phyloP scores from a whole-genome alignment of 2,888 invertebrate genomes.

The Sceliomorpha sp. region DNA sequence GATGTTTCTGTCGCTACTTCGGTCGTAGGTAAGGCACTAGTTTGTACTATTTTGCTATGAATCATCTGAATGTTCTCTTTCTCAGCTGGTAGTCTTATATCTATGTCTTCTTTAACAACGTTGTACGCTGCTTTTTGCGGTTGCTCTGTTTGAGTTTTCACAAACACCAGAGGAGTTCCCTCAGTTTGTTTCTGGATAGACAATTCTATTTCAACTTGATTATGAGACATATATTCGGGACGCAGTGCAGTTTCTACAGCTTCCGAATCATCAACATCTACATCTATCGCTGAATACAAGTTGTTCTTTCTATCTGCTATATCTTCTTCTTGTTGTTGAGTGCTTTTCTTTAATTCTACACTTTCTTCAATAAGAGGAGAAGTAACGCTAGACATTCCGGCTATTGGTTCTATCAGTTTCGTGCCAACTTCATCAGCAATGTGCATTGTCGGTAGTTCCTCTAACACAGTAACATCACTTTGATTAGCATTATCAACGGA shows the following conservation, averaged over 20 bases:
- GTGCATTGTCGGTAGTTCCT: constrained; percentile 40
- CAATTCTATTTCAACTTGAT: constrained; percentile 72
- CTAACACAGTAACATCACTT: constrained; percentile 52
- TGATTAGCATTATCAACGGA: constrained; percentile 59
- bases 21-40: constrained; percentile 59
- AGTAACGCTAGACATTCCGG: background rate
- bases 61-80: constrained; percentile 62
- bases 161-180: constrained; percentile 64
- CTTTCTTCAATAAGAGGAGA: background rate
- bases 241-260: constrained; percentile 54
- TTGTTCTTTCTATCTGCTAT: background rate
- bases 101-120: constrained; percentile 69
- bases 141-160: constrained; percentile 68
- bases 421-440: constrained; percentile 18
- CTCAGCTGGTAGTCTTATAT: constrained; percentile 69
- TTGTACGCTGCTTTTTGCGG: constrained; percentile 61
- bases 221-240: constrained; percentile 61
- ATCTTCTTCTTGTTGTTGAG: constrained; percentile 14
- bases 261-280: constrained; percentile 8
- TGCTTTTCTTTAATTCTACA: background rate
- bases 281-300: too few species aligned
- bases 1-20: constrained; percentile 62
- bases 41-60: constrained; percentile 69
- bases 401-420: constrained; percentile 4
- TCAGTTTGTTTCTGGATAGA: constrained; percentile 67